Percentiles rank a stretch among this genome's conserved stretches.
phyloP scores from a whole-genome alignment of 2,888 invertebrate genomes.

The Aquatica leii region DNA sequence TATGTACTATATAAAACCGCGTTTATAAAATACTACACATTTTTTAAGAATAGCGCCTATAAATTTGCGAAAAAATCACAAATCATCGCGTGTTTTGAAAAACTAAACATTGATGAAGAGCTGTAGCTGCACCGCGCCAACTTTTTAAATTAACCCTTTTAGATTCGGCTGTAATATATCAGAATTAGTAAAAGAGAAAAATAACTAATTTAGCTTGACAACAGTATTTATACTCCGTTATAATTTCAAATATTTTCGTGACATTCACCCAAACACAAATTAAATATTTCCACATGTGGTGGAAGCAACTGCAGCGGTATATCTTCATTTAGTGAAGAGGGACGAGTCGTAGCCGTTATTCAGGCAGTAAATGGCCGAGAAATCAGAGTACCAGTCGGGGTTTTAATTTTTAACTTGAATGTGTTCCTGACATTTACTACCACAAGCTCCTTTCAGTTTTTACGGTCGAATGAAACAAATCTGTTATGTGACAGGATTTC shows the following conservation, averaged over 20 bases:
- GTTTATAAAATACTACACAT: too few relatives aligned
- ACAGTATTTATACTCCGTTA: slow-evolving; percentile 27
- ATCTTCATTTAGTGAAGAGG: slow-evolving; percentile 56
- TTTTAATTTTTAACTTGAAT: slow-evolving; percentile 60
- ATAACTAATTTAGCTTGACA: slow-evolving; percentile 24
- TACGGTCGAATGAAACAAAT: slow-evolving; percentile 55
- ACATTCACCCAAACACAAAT: slow-evolving; percentile 54
- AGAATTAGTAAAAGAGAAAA: slow-evolving; percentile 18
- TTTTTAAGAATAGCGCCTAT: too few relatives aligned
- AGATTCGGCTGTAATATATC: slow-evolving; percentile 12
- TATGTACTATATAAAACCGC: too few relatives aligned
- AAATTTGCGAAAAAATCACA: too few relatives aligned
- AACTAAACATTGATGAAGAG: too few relatives aligned
- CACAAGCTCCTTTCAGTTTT: slow-evolving; percentile 54
- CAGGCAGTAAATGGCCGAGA: slow-evolving; percentile 59
- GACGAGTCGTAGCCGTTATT: slow-evolving; percentile 53
- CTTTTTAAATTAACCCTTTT: slow-evolving; percentile 12
- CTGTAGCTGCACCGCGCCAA: too few relatives aligned
- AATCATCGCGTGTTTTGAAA: too few relatives aligned
- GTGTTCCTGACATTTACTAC: slow-evolving; percentile 59
- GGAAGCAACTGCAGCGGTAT: slow-evolving; percentile 54
- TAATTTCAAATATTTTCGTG: slow-evolving; percentile 50
- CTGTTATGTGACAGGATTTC: slow-evolving; percentile 50
- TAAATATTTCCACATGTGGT: slow-evolving; percentile 58
- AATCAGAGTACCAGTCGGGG: slow-evolving; percentile 57